A percentile compares a stretch with the other conserved stretches of the same genome.
Conservation (phyloP, 2,888 invertebrate genomes). For the Apantesis nais region DNA sequence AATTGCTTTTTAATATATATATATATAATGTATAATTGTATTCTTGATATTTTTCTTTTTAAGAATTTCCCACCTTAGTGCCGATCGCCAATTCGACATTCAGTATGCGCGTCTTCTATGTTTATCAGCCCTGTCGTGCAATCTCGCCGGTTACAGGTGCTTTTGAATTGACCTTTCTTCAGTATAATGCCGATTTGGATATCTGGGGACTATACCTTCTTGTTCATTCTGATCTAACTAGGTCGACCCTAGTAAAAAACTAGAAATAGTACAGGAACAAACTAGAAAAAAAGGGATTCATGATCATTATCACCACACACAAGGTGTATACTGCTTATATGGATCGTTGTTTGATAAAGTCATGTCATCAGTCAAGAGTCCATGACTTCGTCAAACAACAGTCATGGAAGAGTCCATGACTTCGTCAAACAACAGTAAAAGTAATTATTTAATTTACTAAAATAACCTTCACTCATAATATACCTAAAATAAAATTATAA, state of each 20-base stretch:
- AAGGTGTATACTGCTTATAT: not conserved
- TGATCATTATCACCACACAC: no score
- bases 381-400: not conserved
- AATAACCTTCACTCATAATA: conserved; percentile 31
- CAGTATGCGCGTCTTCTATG: no score
- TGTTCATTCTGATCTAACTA: not conserved
- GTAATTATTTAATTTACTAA: conserved; percentile 20
- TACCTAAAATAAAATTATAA: conserved; percentile 26
- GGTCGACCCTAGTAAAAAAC: not conserved
- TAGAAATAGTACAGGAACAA: not conserved
- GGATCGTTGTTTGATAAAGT: no score
- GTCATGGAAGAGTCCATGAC: not conserved
- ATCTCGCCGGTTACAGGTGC: no score
- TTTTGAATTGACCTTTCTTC: not conserved
- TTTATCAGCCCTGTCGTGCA: no score
- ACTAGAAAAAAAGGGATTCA: not conserved
- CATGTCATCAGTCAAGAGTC: no score
- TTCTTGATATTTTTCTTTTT: not conserved
- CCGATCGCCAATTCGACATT: no score
- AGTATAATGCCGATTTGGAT: not conserved
- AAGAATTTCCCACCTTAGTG: no score
- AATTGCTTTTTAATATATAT: no score
- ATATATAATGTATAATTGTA: not conserved
- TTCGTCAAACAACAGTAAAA: not conserved
- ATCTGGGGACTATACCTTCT: not conserved